phyloP scores from a whole-genome alignment of 2,113 vertebrate genomes.

The Indicator indicator region DNA sequence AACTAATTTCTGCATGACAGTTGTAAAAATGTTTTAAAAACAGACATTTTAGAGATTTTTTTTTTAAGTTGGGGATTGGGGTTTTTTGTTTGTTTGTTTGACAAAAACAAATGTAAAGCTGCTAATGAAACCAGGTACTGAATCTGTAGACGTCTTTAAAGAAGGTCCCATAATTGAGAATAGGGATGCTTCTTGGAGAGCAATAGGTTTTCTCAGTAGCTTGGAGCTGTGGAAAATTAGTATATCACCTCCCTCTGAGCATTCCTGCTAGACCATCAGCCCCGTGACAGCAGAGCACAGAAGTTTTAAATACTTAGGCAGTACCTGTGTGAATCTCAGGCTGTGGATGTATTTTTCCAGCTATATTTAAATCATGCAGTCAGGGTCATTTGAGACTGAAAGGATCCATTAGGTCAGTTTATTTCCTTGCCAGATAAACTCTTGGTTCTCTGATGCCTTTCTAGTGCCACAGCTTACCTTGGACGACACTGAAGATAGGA shows the following conservation, averaged over 20 bases:
- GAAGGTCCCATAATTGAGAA: background rate
- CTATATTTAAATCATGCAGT: constrained; percentile 5
- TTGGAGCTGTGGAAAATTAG: background rate
- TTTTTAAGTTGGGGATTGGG: background rate
- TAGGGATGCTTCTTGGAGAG: background rate
- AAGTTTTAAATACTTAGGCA: background rate
- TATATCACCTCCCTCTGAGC: background rate
- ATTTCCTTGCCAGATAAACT: background rate
- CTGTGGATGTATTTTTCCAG: background rate
- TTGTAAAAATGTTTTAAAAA: background rate
- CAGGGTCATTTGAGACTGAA: background rate
- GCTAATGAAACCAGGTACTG: background rate
- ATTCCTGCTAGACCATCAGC: background rate
- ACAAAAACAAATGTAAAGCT: background rate
- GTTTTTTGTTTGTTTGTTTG: background rate
- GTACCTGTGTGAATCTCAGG: background rate
- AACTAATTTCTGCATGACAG: background rate
- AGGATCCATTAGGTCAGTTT: background rate
- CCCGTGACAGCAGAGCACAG: background rate
- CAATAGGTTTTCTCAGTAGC: background rate
- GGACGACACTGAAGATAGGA: background rate
- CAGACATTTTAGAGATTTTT: background rate
- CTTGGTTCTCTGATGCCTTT: background rate
- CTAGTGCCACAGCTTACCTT: background rate
- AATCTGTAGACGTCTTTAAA: background rate